Conservation (phyloP, 2,113 vertebrate genomes). For the Oncorhynchus mykiss region DNA sequence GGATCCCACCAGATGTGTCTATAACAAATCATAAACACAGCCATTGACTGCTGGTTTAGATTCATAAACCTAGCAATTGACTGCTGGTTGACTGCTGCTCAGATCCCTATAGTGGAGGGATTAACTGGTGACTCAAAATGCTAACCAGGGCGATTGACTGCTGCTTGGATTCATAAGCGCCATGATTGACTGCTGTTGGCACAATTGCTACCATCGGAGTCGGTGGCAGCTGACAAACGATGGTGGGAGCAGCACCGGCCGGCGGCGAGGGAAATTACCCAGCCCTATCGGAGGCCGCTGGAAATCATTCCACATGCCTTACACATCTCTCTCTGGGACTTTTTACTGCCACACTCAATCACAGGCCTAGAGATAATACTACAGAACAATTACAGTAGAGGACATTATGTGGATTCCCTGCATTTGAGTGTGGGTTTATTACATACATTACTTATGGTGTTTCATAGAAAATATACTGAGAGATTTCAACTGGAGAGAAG, state of each 20-base stretch:
- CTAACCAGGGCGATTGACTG: conserved; percentile 54
- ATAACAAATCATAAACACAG: too few relatives aligned
- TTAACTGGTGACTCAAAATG: too few relatives aligned
- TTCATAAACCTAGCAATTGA: conserved; percentile 44
- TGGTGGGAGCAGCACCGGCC: conserved; percentile 45
- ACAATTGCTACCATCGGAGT: conserved; percentile 66
- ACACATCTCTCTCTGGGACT: conserved; percentile 58
- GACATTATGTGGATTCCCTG: conserved; percentile 31
- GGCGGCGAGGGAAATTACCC: conserved; percentile 70
- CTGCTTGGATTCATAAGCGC: conserved; percentile 57
- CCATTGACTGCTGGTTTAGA: conserved; percentile 29
- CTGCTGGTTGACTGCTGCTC: conserved; percentile 59
- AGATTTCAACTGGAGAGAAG: conserved; percentile 36
- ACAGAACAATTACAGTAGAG: conserved; percentile 41
- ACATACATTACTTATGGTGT: conserved; percentile 46
- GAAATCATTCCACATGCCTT: conserved; percentile 68
- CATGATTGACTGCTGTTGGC: conserved; percentile 73
- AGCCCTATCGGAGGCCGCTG: conserved; percentile 54
- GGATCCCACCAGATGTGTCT: conserved; percentile 55
- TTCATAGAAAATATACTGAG: conserved; percentile 9
- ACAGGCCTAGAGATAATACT: conserved; percentile 64
- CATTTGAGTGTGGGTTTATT: conserved; percentile 49
- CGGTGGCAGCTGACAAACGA: conserved; percentile 71
- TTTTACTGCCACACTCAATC: conserved; percentile 71
- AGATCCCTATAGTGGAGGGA: too few relatives aligned